Evolutionary conservation across 2,113 vertebrate species (phyloP), one percentile per base, ranked within the genome.

Genomic region (Grantiella picta): DNA sequence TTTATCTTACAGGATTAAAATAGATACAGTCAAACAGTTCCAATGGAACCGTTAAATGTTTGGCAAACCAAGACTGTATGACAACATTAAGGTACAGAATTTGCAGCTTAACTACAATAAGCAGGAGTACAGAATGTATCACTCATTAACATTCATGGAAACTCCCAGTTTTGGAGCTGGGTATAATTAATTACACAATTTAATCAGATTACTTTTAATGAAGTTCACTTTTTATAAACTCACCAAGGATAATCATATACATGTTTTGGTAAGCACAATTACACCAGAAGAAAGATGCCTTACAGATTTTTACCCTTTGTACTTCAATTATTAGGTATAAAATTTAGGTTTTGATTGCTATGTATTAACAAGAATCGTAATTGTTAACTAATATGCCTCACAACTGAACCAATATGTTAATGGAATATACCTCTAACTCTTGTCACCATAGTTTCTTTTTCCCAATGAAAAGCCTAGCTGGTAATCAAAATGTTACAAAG

Each of bases 161-260:
- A 91, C 49, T 47, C 42, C 25, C 78, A 49, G 35, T 60, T 65
- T 68, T 50, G 22, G 17, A 77, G 29, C 27, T 29, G 21, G 29
- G 36, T 68, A 80, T 68, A 86, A 94, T 92, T 87, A 90, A 95
- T 86, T 79, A 90, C 54, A 92, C 15, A 64, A 77, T 94, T 86
- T 86, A 90, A 95, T 85, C 82, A 91, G 69, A 89, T 92, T 91
- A 75, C 19, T 94, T 94, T 85, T 85, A 64, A 79, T 73, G 36
- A 95, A 71, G 38, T 75, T 94, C 69, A 75, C 12, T 57, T 83
- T 92, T 92, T 78, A 82, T 83, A 59, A 80, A 68, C 28, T 84
- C 89, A 82, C 12, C 15, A 60, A 50, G 16, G 33, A 82, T 92
- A 92, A 86, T 82, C 70, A 79, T 47, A 60, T 49, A 27, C 61